Base-by-base conservation (phyloP, 2,888 invertebrate genomes). In the Ophion obscuratus region DNA sequence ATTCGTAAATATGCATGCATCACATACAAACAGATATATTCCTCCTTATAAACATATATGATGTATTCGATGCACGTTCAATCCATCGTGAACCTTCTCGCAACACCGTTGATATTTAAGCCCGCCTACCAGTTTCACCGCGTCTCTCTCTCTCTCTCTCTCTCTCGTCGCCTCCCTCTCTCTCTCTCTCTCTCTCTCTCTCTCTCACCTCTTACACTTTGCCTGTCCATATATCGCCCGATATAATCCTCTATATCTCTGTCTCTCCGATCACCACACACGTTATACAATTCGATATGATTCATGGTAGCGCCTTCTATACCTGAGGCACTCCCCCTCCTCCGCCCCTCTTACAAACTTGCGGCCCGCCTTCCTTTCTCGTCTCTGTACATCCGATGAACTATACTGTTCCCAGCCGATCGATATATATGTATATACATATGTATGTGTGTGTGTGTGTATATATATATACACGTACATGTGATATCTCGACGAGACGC, bases 201-300 rank as follows among this genome's bases (percentile, higher is more conserved):
- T 81, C 11, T 68, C 80, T 67, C 61, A 61, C 74, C 59, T 71
- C 78, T 67, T 70, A 68, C 61, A 74, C 81, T 85, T 71, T 74
- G 53, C 68, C 67, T 47, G 81, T 75, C 61, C 74, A 81, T 81
- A 81, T 81, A 81, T 81, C 81, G 81, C 73, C 67, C 61, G 59
- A 73, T 80, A 80, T 80, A 80, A 80, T 80, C 81, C 81, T 74
- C 74, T 74, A 73, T 78, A 76, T 85, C 77, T 83, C 59, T 85
- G 84, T 77, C 85, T 82, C 83, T 86, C 81, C 85, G 85, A 86
- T 88, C 86, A 77, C 68, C 67, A 59, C 83, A 84, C 83, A 77
- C 87, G 84, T 87, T 81, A 59, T 81, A 81, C 86, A 47, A 86
- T 83, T 78, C 47, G 83, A 68, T 89, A 88, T 89, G 89, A 88